Base-by-base conservation (phyloP, 2,888 invertebrate species). In the Opisthograptis luteolata region DNA sequence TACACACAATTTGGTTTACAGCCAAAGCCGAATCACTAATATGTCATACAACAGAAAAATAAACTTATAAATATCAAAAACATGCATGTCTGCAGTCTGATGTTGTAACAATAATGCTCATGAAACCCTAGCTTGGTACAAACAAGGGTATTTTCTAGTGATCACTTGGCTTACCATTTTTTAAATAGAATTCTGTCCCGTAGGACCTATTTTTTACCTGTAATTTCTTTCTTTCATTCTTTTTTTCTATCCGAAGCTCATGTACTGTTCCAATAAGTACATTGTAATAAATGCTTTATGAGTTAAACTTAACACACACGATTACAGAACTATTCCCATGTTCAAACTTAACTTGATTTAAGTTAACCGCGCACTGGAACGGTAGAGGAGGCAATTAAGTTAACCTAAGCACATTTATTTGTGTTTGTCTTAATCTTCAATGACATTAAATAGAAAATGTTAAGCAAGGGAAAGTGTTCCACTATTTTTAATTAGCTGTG, bases 261-360 rank as follows among this genome's bases (percentile, higher is more conserved):
- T 1, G 3, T 17, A 41, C 47, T 35, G 35, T 15, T 4, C 5
- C 2, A 15, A 7, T 2, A 12, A 7, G 5, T 25, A 27, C 25
- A 15, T 5, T 12, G 15, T 22, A 20, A 27, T 50, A 55, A 48
- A 55, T 51, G 57, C 44, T 58, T 54, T 51, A 58, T 36, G 54
- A 48, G 48, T 46, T 43, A 46, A 54, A 58, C 45, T 52, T 48
- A 54, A 50, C 57, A 50, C 37, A 48, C 25, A 28, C 51, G 45
- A 51, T 54, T 53, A 51, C 31, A 27, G 28, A 48, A 46, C 56
- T 58, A 51, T 46, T 55, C 54, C 48, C 39, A 25, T 45, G 54
- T 42, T 40, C 32, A 51, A 51, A 48, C 45, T 48, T 40, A 39
- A 41, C 45, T 51, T 36, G 48, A 51, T n/a, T 52, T 46, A 37